Evolutionary conservation across 2,797 vertebrate genomes (phyloP).

Genomic region (Artibeus jamaicensis): DNA sequence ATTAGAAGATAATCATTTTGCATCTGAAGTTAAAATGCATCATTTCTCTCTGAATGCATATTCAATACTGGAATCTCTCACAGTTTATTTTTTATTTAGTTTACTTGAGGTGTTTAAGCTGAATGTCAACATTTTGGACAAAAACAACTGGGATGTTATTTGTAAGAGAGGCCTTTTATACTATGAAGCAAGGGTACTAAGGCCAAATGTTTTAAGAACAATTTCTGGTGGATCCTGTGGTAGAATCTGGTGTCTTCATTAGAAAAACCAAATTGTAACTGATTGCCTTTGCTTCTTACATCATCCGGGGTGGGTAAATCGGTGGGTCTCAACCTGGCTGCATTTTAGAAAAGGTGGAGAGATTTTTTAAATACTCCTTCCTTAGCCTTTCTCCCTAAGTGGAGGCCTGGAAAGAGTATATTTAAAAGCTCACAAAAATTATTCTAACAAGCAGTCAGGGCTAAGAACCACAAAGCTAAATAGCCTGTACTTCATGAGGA

Average conservation of each 20-base stretch:
- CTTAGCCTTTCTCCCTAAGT: neutral
- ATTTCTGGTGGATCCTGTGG: neutral
- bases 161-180: slow-evolving; percentile 8
- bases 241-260: neutral
- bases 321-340: neutral
- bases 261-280: neutral
- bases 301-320: neutral
- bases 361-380: neutral
- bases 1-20: neutral
- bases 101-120: slow-evolving; percentile 11
- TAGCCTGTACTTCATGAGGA: neutral
- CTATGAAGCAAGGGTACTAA: neutral
- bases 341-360: neutral
- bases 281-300: neutral
- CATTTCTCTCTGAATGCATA: neutral
- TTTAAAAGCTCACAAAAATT: neutral
- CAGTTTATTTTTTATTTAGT: neutral
- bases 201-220: neutral
- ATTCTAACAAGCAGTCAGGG: neutral
- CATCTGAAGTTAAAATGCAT: neutral
- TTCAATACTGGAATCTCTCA: neutral
- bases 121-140: neutral
- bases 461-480: neutral
- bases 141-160: neutral
- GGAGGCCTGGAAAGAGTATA: neutral